Conservation (phyloP, 64 coral and sea anemone species). For the Catalaphyllia jardinei region DNA sequence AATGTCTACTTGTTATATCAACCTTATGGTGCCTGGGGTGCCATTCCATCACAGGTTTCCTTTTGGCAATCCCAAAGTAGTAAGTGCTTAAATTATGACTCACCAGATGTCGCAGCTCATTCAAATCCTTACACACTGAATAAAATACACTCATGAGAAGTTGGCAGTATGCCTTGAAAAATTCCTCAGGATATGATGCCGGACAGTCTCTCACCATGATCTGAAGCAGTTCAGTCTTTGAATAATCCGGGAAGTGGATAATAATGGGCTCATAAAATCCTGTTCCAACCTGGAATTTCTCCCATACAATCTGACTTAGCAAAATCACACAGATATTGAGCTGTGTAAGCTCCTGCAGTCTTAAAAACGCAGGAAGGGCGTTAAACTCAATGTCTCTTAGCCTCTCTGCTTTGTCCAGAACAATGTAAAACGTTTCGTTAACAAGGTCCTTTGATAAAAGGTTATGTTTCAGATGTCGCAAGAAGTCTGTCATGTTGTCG, state of each 20-base stretch:
- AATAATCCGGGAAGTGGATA: slow-evolving; percentile 89
- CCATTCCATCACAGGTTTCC: not conserved
- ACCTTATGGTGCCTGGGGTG: too few species aligned
- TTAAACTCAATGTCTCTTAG: slow-evolving; percentile 88
- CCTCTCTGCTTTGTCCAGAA: slow-evolving; percentile 93
- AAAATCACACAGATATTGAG: slow-evolving; percentile 89
- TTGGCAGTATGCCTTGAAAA: slow-evolving; percentile 89
- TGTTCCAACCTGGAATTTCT: slow-evolving; percentile 93
- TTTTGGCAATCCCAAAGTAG: too few species aligned
- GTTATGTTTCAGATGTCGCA: slow-evolving; percentile 54
- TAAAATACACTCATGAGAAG: slow-evolving; percentile 92
- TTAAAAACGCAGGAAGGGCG: slow-evolving; percentile 76
- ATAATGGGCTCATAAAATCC: slow-evolving; percentile 78
- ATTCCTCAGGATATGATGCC: slow-evolving; percentile 59
- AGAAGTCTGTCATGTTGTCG: slow-evolving; percentile 94
- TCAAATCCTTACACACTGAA: slow-evolving; percentile 90
- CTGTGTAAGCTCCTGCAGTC: slow-evolving; percentile 81
- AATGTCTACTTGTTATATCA: too few species aligned
- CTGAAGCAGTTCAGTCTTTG: slow-evolving; percentile 80
- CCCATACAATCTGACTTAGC: slow-evolving; percentile 88
- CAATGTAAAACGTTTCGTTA: slow-evolving; percentile 85
- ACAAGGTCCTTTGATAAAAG: slow-evolving; percentile 44
- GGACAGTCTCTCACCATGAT: slow-evolving; percentile 86
- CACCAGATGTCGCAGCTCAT: slow-evolving; percentile 93
- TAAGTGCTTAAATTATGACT: not conserved